Conservation (phyloP, 1,140 invertebrate genomes). For the Plutomurus gul region DNA sequence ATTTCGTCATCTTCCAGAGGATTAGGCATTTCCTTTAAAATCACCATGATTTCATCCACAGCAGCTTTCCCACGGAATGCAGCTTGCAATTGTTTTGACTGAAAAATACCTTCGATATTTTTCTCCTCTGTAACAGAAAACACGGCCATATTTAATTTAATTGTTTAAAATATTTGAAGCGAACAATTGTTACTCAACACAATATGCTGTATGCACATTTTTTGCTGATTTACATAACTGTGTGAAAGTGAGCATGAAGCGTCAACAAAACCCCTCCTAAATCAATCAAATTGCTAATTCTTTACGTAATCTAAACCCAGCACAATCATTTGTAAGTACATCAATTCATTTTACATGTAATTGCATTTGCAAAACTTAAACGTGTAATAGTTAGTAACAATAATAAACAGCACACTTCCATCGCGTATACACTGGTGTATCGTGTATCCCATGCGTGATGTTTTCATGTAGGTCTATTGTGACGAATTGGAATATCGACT, state of each 20-base stretch:
- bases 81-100: constrained; percentile 81
- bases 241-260: not conserved
- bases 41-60: constrained; percentile 86
- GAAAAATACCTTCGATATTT: constrained; percentile 74
- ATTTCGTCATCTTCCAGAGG: constrained; percentile 73
- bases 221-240: not conserved
- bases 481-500: not conserved
- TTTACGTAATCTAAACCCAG: not conserved
- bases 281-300: constrained; percentile 1
- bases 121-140: constrained; percentile 17
- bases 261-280: not conserved
- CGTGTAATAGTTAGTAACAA: no score
- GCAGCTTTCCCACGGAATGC: constrained; percentile 86
- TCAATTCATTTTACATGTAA: no score
- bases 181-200: constrained; percentile 1
- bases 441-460: no score
- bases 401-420: no score
- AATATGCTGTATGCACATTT: not conserved
- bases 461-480: not conserved
- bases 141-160: no score
- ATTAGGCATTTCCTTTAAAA: constrained; percentile 83
- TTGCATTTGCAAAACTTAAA: no score
- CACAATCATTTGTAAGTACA: not conserved
- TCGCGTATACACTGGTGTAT: no score
- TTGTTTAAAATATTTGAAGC: constrained; percentile 14